Evolutionary conservation across 2,797 vertebrate species (phyloP).

Genomic region (Pangasius mekongensis): DNA sequence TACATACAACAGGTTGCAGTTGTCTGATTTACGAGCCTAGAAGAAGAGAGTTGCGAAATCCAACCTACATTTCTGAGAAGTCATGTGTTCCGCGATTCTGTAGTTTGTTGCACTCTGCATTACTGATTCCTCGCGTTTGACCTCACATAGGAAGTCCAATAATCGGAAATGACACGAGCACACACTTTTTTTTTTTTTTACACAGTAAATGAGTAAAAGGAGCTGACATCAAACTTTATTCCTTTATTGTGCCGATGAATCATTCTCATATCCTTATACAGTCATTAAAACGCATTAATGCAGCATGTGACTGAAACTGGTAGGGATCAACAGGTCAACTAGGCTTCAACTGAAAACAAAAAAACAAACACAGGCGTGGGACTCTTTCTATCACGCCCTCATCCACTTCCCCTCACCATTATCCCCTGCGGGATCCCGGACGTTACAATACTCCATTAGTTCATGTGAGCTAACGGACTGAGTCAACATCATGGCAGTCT

Average conservation of each 20-base stretch:
- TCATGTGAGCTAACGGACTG: slow-evolving; percentile 3
- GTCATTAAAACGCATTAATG: background rate
- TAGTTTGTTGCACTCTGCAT: background rate
- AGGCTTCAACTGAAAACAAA: background rate
- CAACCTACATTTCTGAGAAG: background rate
- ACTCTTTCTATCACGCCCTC: slow-evolving; percentile 5
- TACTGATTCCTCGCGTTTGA: background rate
- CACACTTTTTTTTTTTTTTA: background rate
- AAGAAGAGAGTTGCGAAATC: background rate
- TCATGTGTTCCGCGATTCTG: background rate
- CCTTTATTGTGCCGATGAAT: background rate
- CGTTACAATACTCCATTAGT: slow-evolving; percentile 11
- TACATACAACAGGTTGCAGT: background rate
- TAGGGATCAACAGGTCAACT: background rate
- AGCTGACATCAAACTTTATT: background rate
- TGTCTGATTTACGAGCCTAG: background rate
- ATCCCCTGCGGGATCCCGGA: background rate
- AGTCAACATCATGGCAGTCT: slow-evolving; percentile 2
- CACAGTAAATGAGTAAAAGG: background rate
- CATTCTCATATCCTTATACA: background rate
- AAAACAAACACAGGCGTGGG: background rate
- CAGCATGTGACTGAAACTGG: background rate
- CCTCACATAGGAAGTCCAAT: background rate
- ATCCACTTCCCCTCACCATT: slow-evolving; percentile 4
- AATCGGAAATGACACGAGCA: background rate